Evolutionary conservation across 2,888 invertebrate species (phyloP).

Genomic region (Monopis laevigella): DNA sequence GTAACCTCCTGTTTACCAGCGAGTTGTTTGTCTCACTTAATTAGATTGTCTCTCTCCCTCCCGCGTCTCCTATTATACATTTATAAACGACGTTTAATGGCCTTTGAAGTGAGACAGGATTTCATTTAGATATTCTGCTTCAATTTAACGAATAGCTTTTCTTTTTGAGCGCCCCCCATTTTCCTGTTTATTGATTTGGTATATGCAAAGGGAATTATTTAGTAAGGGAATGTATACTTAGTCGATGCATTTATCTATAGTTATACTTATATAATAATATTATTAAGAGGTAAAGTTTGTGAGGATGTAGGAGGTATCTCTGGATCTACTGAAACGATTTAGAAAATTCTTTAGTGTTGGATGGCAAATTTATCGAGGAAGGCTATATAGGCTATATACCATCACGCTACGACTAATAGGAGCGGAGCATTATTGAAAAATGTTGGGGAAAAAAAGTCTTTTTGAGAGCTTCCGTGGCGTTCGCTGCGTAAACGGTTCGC

Average conservation of each 20-base stretch:
- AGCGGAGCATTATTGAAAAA: too few relatives aligned
- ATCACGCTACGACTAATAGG: too few relatives aligned
- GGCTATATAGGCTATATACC: too few relatives aligned
- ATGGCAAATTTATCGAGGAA: too few relatives aligned
- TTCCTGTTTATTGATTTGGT: too few relatives aligned
- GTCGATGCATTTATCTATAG: neutral
- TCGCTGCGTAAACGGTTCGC: too few relatives aligned
- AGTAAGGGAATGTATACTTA: too few relatives aligned
- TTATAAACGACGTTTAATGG: slow-evolving; percentile 9
- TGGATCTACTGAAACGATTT: too few relatives aligned
- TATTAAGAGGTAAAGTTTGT: neutral
- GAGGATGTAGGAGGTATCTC: neutral
- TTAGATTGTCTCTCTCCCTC: slow-evolving; percentile 3
- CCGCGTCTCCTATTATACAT: slow-evolving; percentile 1
- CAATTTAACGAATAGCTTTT: neutral
- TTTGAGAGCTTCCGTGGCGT: too few relatives aligned
- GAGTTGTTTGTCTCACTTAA: slow-evolving; percentile 11
- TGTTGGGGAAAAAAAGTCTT: too few relatives aligned
- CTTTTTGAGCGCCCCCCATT: neutral
- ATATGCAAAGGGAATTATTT: too few relatives aligned
- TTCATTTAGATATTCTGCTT: neutral
- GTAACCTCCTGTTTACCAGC: neutral
- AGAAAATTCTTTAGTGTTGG: too few relatives aligned
- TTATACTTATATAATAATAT: neutral
- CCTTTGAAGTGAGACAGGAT: slow-evolving; percentile 2